Percentiles rank a stretch among this genome's conserved stretches.
phyloP scores from a whole-genome alignment of 2,797 vertebrate species.

The Cossypha heuglini region DNA sequence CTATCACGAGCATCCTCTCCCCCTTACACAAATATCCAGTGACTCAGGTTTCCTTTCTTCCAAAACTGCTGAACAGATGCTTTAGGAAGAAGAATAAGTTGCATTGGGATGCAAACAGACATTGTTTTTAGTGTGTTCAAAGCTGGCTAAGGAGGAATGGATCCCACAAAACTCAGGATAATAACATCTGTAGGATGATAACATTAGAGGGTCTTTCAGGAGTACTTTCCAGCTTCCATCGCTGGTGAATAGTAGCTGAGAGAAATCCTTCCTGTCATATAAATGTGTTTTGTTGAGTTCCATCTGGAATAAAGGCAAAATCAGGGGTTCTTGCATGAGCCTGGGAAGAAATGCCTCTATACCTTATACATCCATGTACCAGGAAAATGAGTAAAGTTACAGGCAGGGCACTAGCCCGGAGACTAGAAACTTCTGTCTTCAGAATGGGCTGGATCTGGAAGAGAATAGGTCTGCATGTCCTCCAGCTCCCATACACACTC shows the following conservation, averaged over 20 bases:
- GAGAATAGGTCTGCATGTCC: background rate
- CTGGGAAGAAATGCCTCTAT: background rate
- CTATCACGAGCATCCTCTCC: background rate
- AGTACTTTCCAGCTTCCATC: background rate
- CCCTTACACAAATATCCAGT: background rate
- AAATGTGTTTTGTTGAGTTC: background rate
- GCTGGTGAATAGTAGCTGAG: background rate
- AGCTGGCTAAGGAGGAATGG: background rate
- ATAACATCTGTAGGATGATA: too few species aligned
- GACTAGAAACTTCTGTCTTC: background rate
- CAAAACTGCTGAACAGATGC: background rate
- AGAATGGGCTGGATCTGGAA: background rate
- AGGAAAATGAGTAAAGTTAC: background rate
- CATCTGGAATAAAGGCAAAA: background rate
- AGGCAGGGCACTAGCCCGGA: fast-evolving
- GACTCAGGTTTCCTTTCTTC: background rate
- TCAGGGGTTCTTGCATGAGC: background rate
- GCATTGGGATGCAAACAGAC: background rate
- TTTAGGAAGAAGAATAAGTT: background rate
- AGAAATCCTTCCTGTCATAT: background rate
- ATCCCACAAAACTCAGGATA: background rate
- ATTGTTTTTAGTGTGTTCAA: background rate
- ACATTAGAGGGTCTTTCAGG: background rate
- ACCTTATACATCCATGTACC: background rate
- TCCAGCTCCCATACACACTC: background rate